Evolutionary conservation across 2,888 invertebrate genomes (phyloP).

Genomic region (Protodeltote pygarga): DNA sequence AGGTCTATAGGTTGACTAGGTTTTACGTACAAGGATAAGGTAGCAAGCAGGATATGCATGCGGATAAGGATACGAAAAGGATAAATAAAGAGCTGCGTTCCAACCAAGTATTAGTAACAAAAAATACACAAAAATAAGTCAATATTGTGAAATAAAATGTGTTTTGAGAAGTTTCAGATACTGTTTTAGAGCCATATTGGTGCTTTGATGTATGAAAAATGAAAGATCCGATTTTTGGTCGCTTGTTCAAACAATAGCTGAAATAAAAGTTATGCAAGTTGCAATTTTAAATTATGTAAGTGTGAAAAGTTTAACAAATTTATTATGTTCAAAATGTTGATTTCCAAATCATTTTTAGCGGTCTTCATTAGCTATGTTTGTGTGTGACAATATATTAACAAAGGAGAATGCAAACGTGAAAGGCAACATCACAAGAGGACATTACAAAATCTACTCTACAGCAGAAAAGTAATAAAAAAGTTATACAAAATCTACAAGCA

Average conservation of each 20-base stretch:
- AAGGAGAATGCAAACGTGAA: not conserved
- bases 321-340: too few species aligned
- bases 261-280: slow-evolving; percentile 4
- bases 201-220: too few species aligned
- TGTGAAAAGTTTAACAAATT: too few species aligned
- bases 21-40: slow-evolving; percentile 26
- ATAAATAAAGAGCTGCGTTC: slow-evolving; percentile 72
- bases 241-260: too few species aligned
- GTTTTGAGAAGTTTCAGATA: too few species aligned
- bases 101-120: slow-evolving; percentile 82
- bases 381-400: not conserved
- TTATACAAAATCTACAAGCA: not conserved
- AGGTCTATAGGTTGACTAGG: slow-evolving; percentile 42
- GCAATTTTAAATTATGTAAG: not conserved
- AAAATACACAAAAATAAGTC: slow-evolving; percentile 26
- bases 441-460: slow-evolving; percentile 4
- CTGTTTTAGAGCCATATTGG: too few species aligned
- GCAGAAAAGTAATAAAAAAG: not conserved
- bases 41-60: slow-evolving; percentile 50
- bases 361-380: too few species aligned
- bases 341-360: too few species aligned
- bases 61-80: slow-evolving; percentile 23
- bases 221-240: too few species aligned
- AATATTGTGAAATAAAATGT: not conserved
- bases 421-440: slow-evolving; percentile 6